Base-by-base conservation (phyloP, 2,888 invertebrate genomes). In the Melinopterus prodromus region DNA sequence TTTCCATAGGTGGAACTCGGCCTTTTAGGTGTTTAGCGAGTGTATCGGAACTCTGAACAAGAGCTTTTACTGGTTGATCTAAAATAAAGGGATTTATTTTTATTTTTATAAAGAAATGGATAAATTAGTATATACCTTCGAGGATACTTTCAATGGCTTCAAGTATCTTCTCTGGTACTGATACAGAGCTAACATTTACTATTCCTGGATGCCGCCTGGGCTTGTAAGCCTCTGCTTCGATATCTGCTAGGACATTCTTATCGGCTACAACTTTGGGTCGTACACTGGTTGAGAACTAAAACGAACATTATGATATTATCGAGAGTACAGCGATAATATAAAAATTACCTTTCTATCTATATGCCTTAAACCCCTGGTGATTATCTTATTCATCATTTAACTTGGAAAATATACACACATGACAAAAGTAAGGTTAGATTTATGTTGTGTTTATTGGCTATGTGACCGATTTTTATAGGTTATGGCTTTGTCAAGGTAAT, bases 131-230 rank as follows among this genome's bases (percentile, higher is more conserved):
- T 26, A n/a, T 88, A 92, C 92, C 91, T 87, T 87, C 87, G 15
- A 91, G 86, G 82, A 93, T 89, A 71, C 89, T 88, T 84, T 90
- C 86, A 14, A 95, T 91, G 2, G 94, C 91, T 26, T 91, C 89
- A 35, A 90, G 86, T 80, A 96, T 91, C 80, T 92, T 90, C 0
- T 91, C 88, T 0, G 96, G 96, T 14, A 96, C 85, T 3, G 87
- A 82, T 0, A 92, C 90, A 1, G 90, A 86, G 84, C 90, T 92
- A 0, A 91, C 88, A 82, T 91, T 90, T 0, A 92, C 89, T 75
- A 93, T 91, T 36, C 97, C 97, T 0, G 95, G 95, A 89, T 97
- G 96, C 80, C 92, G 91, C 77, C 92, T 91, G 0, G 94, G 93
- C 87, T 95, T 95, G 16, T 91, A 85, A 81, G 88, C 89, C 80